These are phyloP conservation scores for Patella depressa DNA, from an alignment of 2,888 invertebrate species.

Conservation along the genomic window DNA sequence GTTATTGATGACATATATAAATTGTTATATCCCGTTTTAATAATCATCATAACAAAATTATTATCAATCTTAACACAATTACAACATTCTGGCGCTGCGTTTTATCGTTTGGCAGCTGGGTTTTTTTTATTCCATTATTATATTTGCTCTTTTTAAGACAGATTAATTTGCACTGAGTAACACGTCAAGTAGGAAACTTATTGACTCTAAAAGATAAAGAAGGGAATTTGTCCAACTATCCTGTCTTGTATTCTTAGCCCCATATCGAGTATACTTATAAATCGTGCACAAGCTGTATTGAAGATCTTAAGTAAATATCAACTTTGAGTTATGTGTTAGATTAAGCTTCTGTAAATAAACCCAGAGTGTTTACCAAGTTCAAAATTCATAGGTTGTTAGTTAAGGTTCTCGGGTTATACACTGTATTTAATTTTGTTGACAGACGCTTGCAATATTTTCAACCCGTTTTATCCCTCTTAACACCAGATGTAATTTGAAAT, in stretches of 20 bases:
- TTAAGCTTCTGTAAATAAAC: background rate
- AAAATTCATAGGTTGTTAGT: slow-evolving; percentile 10
- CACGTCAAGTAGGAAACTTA: background rate
- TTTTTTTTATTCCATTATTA: too few species aligned
- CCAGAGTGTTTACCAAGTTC: slow-evolving; percentile 4
- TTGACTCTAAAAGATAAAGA: background rate
- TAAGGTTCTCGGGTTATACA: slow-evolving; percentile 1
- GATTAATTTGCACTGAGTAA: slow-evolving; percentile 9
- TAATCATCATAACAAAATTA: too few species aligned
- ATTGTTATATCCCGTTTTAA: too few species aligned
- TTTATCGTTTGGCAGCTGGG: too few species aligned
- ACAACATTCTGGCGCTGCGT: too few species aligned
- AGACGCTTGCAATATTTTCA: background rate
- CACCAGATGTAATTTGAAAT: too few species aligned
- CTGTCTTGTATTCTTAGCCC: background rate
- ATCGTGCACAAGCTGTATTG: slow-evolving; percentile 5
- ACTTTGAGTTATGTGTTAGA: slow-evolving; percentile 9
- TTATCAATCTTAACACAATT: too few species aligned
- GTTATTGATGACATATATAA: too few species aligned
- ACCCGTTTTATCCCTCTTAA: background rate
- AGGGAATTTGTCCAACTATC: background rate
- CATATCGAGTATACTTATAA: slow-evolving; percentile 8
- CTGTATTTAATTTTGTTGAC: slow-evolving; percentile 2
- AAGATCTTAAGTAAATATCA: background rate
- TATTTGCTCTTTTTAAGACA: background rate